These are phyloP conservation scores for Choloepus hoffmanni DNA, from an alignment of 2,113 vertebrate genomes.

Conservation along the genomic window DNA sequence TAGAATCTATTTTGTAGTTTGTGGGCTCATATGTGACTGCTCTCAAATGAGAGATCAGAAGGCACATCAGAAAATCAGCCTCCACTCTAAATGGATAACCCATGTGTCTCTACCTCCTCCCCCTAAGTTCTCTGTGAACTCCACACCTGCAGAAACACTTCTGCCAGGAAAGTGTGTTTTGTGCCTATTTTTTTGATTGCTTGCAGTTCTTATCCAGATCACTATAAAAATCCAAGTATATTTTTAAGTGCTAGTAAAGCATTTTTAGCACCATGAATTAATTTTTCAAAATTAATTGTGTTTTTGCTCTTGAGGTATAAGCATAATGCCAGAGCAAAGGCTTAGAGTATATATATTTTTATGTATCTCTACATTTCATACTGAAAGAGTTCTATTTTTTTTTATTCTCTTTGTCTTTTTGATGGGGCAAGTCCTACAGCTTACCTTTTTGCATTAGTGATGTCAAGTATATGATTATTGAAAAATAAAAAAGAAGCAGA, in stretches of 20 bases:
- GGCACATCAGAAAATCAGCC: background rate
- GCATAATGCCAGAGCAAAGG: background rate
- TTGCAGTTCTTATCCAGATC: background rate
- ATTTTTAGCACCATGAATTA: background rate
- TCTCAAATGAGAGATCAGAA: background rate
- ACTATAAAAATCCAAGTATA: background rate
- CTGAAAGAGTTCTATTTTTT: background rate
- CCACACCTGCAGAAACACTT: background rate
- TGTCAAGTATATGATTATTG: background rate
- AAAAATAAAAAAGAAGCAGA: background rate
- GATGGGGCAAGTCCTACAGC: background rate
- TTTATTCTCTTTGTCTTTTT: background rate
- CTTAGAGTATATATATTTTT: background rate
- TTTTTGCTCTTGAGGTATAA: background rate
- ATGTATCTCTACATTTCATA: background rate
- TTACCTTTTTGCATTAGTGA: background rate
- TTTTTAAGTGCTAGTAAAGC: background rate
- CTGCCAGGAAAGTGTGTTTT: background rate
- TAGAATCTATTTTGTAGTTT: background rate
- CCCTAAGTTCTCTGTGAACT: background rate
- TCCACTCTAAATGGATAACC: background rate
- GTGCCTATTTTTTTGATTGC: background rate
- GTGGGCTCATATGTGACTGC: background rate
- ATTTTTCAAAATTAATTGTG: background rate
- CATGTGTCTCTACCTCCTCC: background rate